Conservation (phyloP, 2,888 invertebrate genomes). For the Synanthedon andrenaeformis region DNA sequence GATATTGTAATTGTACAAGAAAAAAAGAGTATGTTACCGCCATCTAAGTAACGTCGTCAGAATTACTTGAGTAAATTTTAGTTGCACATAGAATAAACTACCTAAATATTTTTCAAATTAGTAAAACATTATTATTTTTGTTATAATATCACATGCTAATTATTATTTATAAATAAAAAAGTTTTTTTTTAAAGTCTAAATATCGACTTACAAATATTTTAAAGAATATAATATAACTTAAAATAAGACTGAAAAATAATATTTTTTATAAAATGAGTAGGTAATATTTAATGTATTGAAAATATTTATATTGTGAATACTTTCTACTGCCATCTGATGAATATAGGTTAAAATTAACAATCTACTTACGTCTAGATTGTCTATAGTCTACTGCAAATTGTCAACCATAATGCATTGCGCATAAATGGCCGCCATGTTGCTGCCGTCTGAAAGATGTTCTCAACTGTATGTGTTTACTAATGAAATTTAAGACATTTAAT, state of each 20-base stretch:
- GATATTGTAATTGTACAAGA: too few relatives aligned
- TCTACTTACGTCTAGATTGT: conserved; percentile 37
- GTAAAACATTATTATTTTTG: background rate
- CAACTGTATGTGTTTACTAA: conserved; percentile 71
- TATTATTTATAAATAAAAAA: too few relatives aligned
- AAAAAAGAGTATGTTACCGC: background rate
- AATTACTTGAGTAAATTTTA: background rate
- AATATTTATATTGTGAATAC: background rate
- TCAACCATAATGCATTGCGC: conserved; percentile 72
- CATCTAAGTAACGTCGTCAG: background rate
- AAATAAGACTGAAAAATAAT: too few relatives aligned
- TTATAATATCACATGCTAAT: background rate
- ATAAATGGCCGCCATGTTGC: conserved; percentile 73
- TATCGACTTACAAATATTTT: too few relatives aligned
- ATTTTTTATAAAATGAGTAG: too few relatives aligned
- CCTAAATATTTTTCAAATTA: background rate
- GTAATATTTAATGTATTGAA: too few relatives aligned
- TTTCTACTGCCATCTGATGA: conserved; percentile 29
- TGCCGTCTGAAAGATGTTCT: conserved; percentile 71
- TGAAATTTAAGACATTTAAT: conserved; percentile 62
- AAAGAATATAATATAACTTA: too few relatives aligned
- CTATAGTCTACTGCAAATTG: conserved; percentile 66
- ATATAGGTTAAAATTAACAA: conserved; percentile 16
- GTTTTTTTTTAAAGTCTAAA: too few relatives aligned
- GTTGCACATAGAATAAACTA: background rate